A percentile compares a stretch with the other conserved stretches of the same genome.
These are phyloP conservation scores for Hypotaenidia philippensis DNA, from an alignment of 2,797 vertebrate species.

Conservation along the genomic window DNA sequence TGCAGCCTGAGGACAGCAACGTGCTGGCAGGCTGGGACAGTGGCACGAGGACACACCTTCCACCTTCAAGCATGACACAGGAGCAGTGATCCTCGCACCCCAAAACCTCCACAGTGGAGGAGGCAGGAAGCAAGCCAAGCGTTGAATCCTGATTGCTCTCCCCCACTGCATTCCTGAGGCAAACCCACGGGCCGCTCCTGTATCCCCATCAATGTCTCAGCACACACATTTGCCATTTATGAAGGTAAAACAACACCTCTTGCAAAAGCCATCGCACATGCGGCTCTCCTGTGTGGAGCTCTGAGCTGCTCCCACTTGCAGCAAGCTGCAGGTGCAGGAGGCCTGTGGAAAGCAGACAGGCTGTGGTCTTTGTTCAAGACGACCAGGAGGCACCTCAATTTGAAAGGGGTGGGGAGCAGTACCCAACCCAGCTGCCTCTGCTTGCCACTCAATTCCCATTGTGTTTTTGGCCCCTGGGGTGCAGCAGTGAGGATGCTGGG, in stretches of 20 bases:
- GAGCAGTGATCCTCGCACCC: background rate
- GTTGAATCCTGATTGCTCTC: background rate
- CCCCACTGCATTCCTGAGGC: background rate
- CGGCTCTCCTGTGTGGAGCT: background rate
- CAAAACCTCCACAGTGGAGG: background rate
- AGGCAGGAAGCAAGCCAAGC: background rate
- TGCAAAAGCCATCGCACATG: rapidly evolving
- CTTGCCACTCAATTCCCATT: background rate
- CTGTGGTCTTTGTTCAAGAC: background rate
- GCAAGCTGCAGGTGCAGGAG: background rate
- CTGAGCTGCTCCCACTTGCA: background rate
- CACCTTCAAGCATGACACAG: rapidly evolving
- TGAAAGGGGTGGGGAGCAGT: background rate
- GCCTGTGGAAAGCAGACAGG: background rate
- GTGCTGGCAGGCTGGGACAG: background rate
- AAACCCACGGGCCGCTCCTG: background rate
- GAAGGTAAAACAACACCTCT: background rate
- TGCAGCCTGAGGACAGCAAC: background rate
- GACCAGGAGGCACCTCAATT: background rate
- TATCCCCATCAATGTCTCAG: background rate
- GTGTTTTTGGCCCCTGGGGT: rapidly evolving
- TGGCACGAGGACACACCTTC: background rate
- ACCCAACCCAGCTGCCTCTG: background rate
- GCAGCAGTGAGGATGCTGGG: background rate
- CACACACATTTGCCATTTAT: background rate